These are phyloP conservation scores for Proisotoma minuta DNA, from an alignment of 2,888 invertebrate species.

Conservation along the genomic window DNA sequence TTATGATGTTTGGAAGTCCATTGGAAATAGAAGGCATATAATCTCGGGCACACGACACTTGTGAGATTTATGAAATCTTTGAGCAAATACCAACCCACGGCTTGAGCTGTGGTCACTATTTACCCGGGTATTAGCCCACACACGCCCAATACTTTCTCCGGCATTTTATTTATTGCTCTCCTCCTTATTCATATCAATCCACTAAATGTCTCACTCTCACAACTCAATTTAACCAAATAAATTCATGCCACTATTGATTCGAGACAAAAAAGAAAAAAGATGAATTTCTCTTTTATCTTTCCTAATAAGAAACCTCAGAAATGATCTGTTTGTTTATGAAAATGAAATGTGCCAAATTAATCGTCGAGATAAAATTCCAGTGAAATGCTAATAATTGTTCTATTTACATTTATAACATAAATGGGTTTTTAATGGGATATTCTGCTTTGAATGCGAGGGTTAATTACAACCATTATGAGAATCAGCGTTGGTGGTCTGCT, in stretches of 20 bases:
- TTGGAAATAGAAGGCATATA: constrained; percentile 38
- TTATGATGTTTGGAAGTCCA: constrained; percentile 15
- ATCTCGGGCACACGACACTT: constrained; percentile 47
- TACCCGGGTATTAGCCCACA: constrained; percentile 33
- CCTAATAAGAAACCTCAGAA: too few species aligned
- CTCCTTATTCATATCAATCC: not conserved
- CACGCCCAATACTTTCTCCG: constrained; percentile 27
- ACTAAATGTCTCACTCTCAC: constrained; percentile 6
- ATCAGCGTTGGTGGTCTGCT: not conserved
- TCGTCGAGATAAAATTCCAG: too few species aligned
- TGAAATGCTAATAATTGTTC: too few species aligned
- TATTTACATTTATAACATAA: not conserved
- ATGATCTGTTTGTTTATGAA: too few species aligned
- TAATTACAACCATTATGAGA: not conserved
- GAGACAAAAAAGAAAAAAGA: too few species aligned
- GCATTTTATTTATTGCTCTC: not conserved
- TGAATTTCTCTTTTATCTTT: too few species aligned
- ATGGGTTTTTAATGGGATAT: not conserved
- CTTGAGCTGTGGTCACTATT: constrained; percentile 33
- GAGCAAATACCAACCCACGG: constrained; percentile 43
- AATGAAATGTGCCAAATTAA: too few species aligned
- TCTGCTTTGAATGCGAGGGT: not conserved
- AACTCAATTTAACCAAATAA: not conserved
- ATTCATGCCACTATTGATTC: not conserved
- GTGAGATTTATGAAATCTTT: constrained; percentile 48